Percentiles rank a stretch among this genome's conserved stretches.
Evolutionary conservation across 2,113 vertebrate species (phyloP).

Genomic region (Corythornis madagascariensis): DNA sequence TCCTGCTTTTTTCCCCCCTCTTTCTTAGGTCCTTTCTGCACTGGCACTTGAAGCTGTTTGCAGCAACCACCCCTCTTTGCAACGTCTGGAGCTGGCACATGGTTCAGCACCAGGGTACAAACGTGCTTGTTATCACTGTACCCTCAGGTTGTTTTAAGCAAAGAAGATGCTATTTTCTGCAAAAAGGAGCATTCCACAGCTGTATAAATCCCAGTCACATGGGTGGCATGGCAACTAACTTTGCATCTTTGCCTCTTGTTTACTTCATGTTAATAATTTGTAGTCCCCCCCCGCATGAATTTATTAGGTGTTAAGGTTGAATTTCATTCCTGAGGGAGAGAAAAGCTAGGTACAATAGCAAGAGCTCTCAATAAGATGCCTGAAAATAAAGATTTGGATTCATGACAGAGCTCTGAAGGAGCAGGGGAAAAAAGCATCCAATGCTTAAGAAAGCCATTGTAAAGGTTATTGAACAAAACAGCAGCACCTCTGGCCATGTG

Average conservation of each 20-base stretch:
- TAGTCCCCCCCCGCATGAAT: neutral
- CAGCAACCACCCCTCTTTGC: neutral
- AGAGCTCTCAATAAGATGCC: neutral
- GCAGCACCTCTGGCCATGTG: neutral
- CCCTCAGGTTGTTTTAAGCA: neutral
- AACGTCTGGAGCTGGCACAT: neutral
- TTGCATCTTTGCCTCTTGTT: neutral
- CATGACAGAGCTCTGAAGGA: neutral
- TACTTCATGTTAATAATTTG: neutral
- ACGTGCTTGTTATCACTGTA: neutral
- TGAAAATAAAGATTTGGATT: neutral
- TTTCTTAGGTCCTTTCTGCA: conserved; percentile 21
- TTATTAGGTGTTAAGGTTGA: neutral
- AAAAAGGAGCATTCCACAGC: neutral
- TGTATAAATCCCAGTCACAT: neutral
- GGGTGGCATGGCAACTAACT: neutral
- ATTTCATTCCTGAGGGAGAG: neutral
- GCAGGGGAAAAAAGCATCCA: neutral
- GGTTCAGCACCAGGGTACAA: neutral
- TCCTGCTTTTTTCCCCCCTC: conserved; percentile 35
- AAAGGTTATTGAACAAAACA: neutral
- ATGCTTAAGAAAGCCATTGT: neutral
- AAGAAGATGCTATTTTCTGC: neutral
- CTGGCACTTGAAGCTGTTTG: conserved; percentile 15
- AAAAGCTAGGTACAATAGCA: neutral